These are phyloP conservation scores for Cirrhinus mrigala DNA, from an alignment of 2,797 vertebrate species.

Conservation along the genomic window DNA sequence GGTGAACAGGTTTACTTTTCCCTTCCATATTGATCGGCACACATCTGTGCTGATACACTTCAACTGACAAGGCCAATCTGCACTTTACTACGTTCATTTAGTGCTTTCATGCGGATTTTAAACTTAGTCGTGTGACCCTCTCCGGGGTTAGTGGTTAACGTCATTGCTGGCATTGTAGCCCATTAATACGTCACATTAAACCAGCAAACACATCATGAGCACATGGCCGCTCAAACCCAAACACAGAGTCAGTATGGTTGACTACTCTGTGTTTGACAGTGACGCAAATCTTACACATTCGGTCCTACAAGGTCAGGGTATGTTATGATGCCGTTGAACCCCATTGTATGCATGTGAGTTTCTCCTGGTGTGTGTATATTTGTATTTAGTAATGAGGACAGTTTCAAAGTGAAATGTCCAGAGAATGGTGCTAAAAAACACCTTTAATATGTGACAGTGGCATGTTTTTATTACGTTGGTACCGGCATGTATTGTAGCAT, in stretches of 20 bases:
- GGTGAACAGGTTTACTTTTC: conserved; percentile 18
- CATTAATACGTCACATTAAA: conserved; percentile 50
- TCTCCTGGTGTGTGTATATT: not conserved
- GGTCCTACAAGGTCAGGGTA: conserved; percentile 9
- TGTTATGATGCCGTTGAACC: conserved; percentile 44
- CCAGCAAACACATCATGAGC: conserved; percentile 55
- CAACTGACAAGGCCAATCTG: not conserved
- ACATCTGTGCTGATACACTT: conserved; percentile 9
- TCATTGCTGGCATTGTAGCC: conserved; percentile 29
- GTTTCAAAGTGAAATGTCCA: too few relatives aligned
- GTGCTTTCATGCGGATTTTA: conserved; percentile 1
- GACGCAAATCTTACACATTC: conserved; percentile 39
- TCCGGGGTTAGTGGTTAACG: not conserved
- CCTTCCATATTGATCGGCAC: not conserved
- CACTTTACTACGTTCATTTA: not conserved
- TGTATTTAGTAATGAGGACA: not conserved
- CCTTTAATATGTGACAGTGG: too few relatives aligned
- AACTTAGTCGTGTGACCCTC: conserved; percentile 13
- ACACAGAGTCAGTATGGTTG: conserved; percentile 35
- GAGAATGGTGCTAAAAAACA: too few relatives aligned
- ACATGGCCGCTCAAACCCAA: conserved; percentile 47
- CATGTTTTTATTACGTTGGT: too few relatives aligned
- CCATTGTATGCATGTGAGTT: conserved; percentile 4
- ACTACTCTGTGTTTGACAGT: conserved; percentile 49
- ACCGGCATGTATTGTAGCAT: too few relatives aligned